Base-by-base conservation (phyloP, 2,113 vertebrate genomes). In the Philantomba maxwellii region DNA sequence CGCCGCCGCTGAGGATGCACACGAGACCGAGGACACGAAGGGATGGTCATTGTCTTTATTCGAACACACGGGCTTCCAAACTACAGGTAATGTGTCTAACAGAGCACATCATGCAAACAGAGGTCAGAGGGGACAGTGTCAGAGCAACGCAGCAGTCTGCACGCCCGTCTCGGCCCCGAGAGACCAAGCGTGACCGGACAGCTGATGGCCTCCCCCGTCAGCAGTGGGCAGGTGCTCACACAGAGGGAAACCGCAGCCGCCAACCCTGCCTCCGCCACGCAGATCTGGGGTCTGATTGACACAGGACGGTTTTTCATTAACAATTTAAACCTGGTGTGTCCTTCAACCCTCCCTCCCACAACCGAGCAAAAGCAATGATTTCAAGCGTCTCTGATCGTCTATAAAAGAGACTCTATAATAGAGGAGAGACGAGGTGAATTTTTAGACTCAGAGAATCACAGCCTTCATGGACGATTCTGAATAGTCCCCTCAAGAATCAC, bases 71-170 rank as follows among this genome's bases (percentile, higher is more conserved):
- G 98, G 98, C 96, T 98, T 98, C 92, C 98, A 95, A 98, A 98
- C 98, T 98, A 99, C 98, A 98, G 73, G 97, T 97, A 97, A 97
- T 97, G 98, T 91, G 12, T 97, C 97, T 99, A 98, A 98, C 98
- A 98, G 98, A 98, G 98, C 98, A 77, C 91, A 55, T 96, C 99
- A 99, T 99, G 99, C 99, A 98, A 98, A 98, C 96, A 60, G 96
- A 97, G 98, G 87, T 23, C 47, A 97, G 97, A 97, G 95, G 73
- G 95, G 94, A 0, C 51, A 97, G 33, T 93, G 80, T 57, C 51
- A 58, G 84, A 96, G 91, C 95, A 51, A 57, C 57, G 98, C 98
- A 87, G 95, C 66, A 75, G 96, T 97, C 93, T 96, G 81, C 91
- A 98, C 98, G 96, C 86, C 98, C 92, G 43, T 96, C 90, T 96